Evolutionary conservation across 35 echinoderm and acorn worm genomes (phyloP).

Genomic region (Acanthaster planci): DNA sequence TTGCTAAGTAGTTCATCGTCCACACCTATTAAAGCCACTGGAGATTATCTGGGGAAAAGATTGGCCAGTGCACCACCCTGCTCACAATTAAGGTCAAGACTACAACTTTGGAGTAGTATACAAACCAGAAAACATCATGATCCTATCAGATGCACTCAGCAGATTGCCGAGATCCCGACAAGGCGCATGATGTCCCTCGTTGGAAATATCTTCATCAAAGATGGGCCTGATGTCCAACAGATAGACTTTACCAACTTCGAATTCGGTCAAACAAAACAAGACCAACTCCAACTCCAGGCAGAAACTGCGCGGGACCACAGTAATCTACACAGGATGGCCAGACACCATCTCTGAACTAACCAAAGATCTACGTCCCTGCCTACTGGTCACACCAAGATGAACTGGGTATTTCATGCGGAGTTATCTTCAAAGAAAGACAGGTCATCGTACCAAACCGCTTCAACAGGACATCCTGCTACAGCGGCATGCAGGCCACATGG

Average conservation of each 20-base stretch:
- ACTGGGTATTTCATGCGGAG: constrained; percentile 50
- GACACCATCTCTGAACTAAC: constrained; percentile 32
- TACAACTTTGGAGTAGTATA: constrained; percentile 63
- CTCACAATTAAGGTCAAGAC: constrained; percentile 67
- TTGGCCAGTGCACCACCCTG: constrained; percentile 73
- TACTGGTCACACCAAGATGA: constrained; percentile 55
- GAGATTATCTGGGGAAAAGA: constrained; percentile 63
- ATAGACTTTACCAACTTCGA: constrained; percentile 52
- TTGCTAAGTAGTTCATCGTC: constrained; percentile 55
- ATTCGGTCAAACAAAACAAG: constrained; percentile 42
- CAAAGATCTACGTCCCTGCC: not conserved
- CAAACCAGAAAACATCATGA: constrained; percentile 56
- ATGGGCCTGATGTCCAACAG: not conserved
- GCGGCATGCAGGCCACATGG: constrained; percentile 58
- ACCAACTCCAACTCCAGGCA: constrained; percentile 30
- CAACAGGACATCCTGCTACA: constrained; percentile 31
- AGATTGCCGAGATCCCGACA: constrained; percentile 34
- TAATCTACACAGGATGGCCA: constrained; percentile 40
- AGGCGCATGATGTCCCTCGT: too few species aligned
- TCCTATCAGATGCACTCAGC: too few species aligned
- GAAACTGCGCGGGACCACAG: constrained; percentile 33
- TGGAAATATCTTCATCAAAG: constrained; percentile 17
- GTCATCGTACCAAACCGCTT: constrained; percentile 33
- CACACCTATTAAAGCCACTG: constrained; percentile 53
- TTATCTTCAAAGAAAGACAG: constrained; percentile 1